A percentile compares a stretch with the other conserved stretches of the same genome.
Conservation (phyloP, 2,888 invertebrate species). For the Teleogryllus oceanicus region DNA sequence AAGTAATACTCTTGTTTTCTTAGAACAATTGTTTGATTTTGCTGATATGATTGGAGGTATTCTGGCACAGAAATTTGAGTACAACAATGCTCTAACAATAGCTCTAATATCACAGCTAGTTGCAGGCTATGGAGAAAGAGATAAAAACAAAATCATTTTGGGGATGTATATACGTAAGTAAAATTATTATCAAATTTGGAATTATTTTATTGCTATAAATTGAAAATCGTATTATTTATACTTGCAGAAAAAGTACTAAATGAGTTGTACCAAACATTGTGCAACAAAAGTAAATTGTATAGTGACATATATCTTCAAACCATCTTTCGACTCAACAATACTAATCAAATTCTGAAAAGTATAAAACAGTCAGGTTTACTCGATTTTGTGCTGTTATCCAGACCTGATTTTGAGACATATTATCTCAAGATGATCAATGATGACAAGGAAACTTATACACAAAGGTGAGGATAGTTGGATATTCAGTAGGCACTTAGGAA, state of each 20-base stretch:
- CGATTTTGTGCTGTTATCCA: constrained; percentile 74
- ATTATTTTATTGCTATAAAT: no score
- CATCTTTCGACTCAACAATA: constrained; percentile 90
- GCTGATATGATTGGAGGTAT: constrained; percentile 71
- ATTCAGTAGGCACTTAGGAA: no score
- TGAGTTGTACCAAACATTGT: constrained; percentile 82
- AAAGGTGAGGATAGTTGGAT: constrained; percentile 50
- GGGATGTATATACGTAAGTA: constrained; percentile 78
- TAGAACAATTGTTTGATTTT: constrained; percentile 80
- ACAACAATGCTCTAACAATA: constrained; percentile 48
- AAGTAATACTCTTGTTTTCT: constrained; percentile 87
- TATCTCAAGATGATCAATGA: constrained; percentile 85
- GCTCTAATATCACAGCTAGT: constrained; percentile 20
- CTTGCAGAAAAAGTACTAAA: constrained; percentile 79
- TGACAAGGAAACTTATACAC: constrained; percentile 70
- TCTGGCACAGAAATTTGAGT: constrained; percentile 58
- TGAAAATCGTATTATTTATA: constrained; percentile 31
- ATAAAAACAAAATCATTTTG: constrained; percentile 62
- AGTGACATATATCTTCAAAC: constrained; percentile 80
- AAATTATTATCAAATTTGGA: not conserved
- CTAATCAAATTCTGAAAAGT: constrained; percentile 89
- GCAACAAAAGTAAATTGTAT: constrained; percentile 89
- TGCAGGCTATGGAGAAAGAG: constrained; percentile 43
- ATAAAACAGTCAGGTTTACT: constrained; percentile 79
- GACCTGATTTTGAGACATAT: constrained; percentile 79